Conservation (phyloP, 2,888 invertebrate genomes). For the Tenthredo amoena region DNA sequence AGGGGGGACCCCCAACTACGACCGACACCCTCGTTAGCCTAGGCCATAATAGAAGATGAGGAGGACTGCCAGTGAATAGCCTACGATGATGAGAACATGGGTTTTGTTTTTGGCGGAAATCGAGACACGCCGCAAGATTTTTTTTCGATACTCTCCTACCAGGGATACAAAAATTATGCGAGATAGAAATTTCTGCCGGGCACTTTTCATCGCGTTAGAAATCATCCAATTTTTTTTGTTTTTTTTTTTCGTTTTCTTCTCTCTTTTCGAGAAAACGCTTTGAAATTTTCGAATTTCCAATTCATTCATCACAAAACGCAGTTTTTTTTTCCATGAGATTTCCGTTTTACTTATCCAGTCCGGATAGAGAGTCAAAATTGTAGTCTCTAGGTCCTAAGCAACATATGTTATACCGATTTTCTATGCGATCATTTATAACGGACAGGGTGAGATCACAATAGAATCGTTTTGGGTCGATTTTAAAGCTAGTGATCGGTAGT, state of each 20-base stretch:
- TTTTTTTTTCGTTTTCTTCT: no score
- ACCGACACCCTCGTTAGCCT: slow-evolving; percentile 49
- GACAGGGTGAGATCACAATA: slow-evolving; percentile 1
- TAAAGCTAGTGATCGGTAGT: background rate
- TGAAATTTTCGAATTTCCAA: no score
- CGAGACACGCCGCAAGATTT: background rate
- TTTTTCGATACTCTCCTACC: background rate
- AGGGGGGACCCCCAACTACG: background rate
- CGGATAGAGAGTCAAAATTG: background rate
- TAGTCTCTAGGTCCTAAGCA: background rate
- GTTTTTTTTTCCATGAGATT: slow-evolving; percentile 4
- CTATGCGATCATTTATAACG: slow-evolving; percentile 32
- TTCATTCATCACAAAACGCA: no score
- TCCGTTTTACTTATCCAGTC: background rate
- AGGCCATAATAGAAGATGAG: background rate
- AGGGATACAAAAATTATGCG: background rate
- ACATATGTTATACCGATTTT: slow-evolving; percentile 47
- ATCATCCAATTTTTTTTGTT: no score
- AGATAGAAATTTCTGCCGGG: no score
- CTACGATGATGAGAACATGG: background rate
- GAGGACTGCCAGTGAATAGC: background rate
- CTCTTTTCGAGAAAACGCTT: no score
- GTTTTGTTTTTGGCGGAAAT: background rate
- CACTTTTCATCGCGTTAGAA: no score
- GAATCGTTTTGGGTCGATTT: slow-evolving; percentile 43